These are phyloP conservation scores for Psittacula cyanocephala DNA, from an alignment of 2,113 vertebrate genomes.

Conservation along the genomic window DNA sequence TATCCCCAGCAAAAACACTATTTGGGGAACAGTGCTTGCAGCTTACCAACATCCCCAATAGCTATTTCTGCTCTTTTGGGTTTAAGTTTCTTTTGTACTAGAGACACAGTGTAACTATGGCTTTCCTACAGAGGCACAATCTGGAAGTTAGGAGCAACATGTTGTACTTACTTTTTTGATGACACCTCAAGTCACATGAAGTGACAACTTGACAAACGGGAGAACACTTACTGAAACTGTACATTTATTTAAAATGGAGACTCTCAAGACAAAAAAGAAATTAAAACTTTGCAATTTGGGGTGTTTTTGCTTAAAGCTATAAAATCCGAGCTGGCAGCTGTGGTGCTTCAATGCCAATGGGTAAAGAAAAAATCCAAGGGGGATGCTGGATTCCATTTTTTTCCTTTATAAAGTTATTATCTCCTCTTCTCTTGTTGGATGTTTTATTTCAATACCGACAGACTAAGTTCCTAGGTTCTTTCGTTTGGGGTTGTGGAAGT, in stretches of 20 bases:
- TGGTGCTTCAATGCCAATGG: neutral
- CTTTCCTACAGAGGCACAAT: neutral
- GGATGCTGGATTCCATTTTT: neutral
- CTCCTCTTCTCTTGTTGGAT: neutral
- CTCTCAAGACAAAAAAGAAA: neutral
- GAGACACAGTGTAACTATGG: neutral
- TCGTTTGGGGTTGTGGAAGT: neutral
- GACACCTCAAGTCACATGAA: neutral
- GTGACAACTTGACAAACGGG: neutral
- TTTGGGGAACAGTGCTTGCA: neutral
- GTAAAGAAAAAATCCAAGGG: neutral
- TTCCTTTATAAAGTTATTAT: neutral
- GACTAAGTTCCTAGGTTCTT: neutral
- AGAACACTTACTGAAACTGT: neutral
- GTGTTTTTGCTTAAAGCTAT: neutral
- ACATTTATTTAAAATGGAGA: neutral
- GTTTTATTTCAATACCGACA: neutral
- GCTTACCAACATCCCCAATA: neutral
- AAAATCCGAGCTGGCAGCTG: neutral
- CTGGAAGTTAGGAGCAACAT: neutral
- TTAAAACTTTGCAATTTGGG: neutral
- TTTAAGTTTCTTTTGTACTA: neutral
- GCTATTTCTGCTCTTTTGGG: neutral
- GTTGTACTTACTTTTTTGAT: neutral
- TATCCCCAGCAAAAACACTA: neutral